Evolutionary conservation across 2,888 invertebrate species (phyloP).

Genomic region (Drosophila neoperkinsi): DNA sequence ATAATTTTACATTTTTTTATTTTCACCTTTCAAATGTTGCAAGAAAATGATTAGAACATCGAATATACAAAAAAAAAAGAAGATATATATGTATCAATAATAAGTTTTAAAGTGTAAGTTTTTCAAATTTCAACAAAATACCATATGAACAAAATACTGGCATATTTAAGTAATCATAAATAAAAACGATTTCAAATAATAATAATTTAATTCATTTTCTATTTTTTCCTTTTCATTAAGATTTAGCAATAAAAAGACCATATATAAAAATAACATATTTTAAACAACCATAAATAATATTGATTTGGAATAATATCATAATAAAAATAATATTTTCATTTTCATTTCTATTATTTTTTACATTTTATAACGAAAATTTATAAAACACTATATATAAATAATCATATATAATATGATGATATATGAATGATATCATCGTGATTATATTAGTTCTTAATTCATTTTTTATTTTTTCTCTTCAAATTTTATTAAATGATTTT

Average conservation of each 20-base stretch:
- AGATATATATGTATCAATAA: too few relatives aligned
- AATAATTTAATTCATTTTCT: neutral
- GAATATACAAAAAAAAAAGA: too few relatives aligned
- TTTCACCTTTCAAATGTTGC: neutral
- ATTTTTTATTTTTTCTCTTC: neutral
- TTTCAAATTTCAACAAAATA: too few relatives aligned
- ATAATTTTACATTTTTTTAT: neutral
- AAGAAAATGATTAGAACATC: neutral
- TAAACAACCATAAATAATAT: neutral
- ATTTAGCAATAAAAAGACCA: neutral
- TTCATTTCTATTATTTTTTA: neutral
- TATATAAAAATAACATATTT: neutral
- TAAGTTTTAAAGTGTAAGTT: too few relatives aligned
- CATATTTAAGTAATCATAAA: neutral
- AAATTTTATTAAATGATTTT: neutral
- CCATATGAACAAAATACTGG: too few relatives aligned
- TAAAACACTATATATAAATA: neutral
- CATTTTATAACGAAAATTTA: neutral
- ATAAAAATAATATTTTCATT: neutral
- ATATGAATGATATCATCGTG: neutral
- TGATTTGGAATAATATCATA: neutral
- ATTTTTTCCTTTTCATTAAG: neutral
- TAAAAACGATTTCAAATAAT: neutral
- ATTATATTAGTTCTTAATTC: neutral
- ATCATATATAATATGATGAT: neutral